Evolutionary conservation across 2,888 invertebrate species (phyloP).

Genomic region (Tinea semifulvella): DNA sequence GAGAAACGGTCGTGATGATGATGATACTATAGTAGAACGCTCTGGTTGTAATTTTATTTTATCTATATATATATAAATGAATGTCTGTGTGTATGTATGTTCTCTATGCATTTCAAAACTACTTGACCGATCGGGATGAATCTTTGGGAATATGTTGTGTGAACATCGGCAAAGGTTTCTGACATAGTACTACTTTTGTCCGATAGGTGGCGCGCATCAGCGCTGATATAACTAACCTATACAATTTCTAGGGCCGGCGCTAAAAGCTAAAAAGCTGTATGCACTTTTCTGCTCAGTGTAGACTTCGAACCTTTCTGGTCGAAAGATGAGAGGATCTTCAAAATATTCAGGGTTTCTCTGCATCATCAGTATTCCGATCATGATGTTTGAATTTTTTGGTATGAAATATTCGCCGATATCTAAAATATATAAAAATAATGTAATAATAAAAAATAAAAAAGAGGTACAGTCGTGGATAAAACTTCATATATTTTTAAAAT

Average conservation of each 20-base stretch:
- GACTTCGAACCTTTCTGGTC: conserved; percentile 61
- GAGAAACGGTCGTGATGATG: too few species aligned
- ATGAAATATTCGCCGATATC: conserved; percentile 6
- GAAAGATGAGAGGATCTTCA: conserved; percentile 58
- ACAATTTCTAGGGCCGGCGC: conserved; percentile 72
- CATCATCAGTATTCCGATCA: conserved; percentile 44
- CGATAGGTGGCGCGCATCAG: not conserved
- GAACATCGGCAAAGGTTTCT: too few species aligned
- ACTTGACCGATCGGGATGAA: too few species aligned
- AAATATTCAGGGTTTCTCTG: conserved; percentile 58
- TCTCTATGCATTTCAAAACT: too few species aligned
- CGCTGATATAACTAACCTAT: conserved; percentile 44
- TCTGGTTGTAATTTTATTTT: too few species aligned
- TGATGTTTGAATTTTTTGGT: conserved; percentile 39
- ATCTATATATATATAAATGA: too few species aligned
- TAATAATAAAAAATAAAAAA: not conserved
- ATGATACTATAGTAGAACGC: too few species aligned
- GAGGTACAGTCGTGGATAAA: too few species aligned
- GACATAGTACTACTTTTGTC: too few species aligned
- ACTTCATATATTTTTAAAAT: too few species aligned
- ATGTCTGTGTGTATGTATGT: too few species aligned
- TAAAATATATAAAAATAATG: not conserved
- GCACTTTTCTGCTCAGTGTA: conserved; percentile 39
- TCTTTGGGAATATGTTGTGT: too few species aligned
- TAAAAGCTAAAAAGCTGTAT: conserved; percentile 68